Base-by-base conservation (phyloP, 53 echinoderm and acorn worm species). In the Echinometra lucunter region DNA sequence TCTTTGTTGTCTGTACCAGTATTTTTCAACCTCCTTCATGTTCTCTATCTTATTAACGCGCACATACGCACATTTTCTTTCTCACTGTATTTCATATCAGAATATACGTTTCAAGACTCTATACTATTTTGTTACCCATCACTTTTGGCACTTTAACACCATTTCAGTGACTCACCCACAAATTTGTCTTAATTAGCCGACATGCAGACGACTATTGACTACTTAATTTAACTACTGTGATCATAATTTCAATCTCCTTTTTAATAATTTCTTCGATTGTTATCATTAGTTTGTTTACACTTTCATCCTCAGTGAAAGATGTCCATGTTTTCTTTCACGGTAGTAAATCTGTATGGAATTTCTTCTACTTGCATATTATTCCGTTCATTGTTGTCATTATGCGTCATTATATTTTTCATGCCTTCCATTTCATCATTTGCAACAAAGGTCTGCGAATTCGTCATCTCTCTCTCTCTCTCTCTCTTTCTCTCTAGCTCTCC, bases 141-240 rank as follows among this genome's bases (percentile, higher is more conserved):
- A 49, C 25, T 85, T 85, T 13, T 30, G 18, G 42, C 85, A 49
- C 85, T n/a, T 9, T 49, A 56, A 9, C n/a, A n/a, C n/a, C n/a
- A n/a, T 53, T 19, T 81, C 12, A 10, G 18, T 85, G 85, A 85
- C 45, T 85, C 47, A 85, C 45, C 0, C 0, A 47, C n/a, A 23
- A 47, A 45, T 28, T 85, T n/a, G 40, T 85, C 49, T 83, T 85
- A 49, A 49, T 85, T 85, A 28, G 85, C 85, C 47, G 85, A 85
- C 85, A 11, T 11, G 49, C 85, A 28, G 85, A 16, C 30, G 85
- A 28, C 85, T 13, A 10, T 49, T 40, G 16, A 32, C 53, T 53
- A 49, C 9, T 19, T 42, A 4, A 78, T 42, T 42, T 2, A n/a
- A 38, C 2, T 16, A 38, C 34, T 25, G 3, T 58, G 21, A 42